Evolutionary conservation across 2,797 vertebrate genomes (phyloP).

Genomic region (Danio albolineatus): DNA sequence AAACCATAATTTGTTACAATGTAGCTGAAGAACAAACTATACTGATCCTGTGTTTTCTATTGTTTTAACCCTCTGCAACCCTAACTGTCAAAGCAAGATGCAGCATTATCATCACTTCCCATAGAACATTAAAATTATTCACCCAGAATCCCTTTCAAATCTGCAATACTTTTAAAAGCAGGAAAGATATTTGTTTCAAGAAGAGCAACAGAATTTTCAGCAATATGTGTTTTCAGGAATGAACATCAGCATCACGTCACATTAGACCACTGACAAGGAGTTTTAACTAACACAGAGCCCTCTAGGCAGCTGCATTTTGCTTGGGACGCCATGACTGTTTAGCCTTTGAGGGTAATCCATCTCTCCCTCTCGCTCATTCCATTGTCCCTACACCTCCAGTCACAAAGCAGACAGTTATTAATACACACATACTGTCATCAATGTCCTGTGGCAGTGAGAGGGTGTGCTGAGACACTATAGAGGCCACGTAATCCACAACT

Average conservation of each 20-base stretch:
- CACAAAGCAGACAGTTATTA: slow-evolving; percentile 20
- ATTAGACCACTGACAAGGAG: neutral
- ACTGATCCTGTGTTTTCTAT: too few relatives aligned
- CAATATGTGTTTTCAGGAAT: neutral
- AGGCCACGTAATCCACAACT: slow-evolving; percentile 4
- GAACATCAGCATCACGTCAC: neutral
- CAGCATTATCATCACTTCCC: too few relatives aligned
- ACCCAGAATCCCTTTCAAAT: too few relatives aligned
- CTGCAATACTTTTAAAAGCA: neutral
- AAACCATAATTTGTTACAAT: too few relatives aligned
- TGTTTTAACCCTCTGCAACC: too few relatives aligned
- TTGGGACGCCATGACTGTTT: neutral
- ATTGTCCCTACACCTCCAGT: slow-evolving; percentile 15
- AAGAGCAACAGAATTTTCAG: neutral
- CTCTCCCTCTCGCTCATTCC: slow-evolving; percentile 18
- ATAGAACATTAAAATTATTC: too few relatives aligned
- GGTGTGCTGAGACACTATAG: slow-evolving; percentile 24
- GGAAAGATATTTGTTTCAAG: neutral
- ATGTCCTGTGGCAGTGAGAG: neutral
- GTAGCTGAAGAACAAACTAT: too few relatives aligned
- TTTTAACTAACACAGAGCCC: neutral
- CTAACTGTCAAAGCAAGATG: too few relatives aligned
- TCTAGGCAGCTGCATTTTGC: neutral
- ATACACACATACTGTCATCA: slow-evolving; percentile 4
- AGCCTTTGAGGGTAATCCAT: slow-evolving; percentile 1